A percentile compares a stretch with the other conserved stretches of the same genome.
phyloP scores from a whole-genome alignment of 2,113 vertebrate genomes.

The Amphilophus citrinellus region DNA sequence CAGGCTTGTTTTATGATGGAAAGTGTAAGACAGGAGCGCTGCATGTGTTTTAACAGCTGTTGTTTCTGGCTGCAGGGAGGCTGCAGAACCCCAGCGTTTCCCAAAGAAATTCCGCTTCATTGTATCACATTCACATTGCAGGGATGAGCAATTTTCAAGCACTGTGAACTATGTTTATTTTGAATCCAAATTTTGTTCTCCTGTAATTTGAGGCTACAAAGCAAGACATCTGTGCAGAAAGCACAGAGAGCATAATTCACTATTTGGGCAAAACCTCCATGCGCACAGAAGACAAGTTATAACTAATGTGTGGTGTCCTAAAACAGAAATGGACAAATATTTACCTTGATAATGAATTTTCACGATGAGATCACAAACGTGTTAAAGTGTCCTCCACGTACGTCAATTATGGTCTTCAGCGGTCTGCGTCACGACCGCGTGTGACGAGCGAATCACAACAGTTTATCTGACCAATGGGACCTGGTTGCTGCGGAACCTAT shows the following conservation, averaged over 20 bases:
- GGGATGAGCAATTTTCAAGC: background rate
- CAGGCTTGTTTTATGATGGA: conserved; percentile 12
- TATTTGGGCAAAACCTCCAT: too few species aligned
- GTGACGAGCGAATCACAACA: conserved; percentile 81
- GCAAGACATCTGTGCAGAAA: background rate
- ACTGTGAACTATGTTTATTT: background rate
- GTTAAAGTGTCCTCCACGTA: background rate
- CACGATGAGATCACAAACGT: background rate
- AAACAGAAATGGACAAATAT: background rate
- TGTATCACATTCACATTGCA: background rate
- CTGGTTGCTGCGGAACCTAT: conserved; percentile 70
- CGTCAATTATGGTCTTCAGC: background rate
- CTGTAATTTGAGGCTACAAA: background rate
- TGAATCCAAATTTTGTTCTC: background rate
- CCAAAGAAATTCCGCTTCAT: background rate
- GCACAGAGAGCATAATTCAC: background rate
- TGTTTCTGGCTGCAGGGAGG: conserved; percentile 17
- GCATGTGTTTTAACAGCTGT: conserved; percentile 62
- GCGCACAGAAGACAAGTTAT: too few species aligned
- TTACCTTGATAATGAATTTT: background rate
- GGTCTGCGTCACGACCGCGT: conserved; percentile 33
- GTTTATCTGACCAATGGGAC: conserved; percentile 84
- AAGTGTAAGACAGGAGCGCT: conserved; percentile 5
- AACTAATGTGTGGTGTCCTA: background rate
- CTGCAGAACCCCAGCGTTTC: background rate